Evolutionary conservation across 1,140 invertebrate genomes (phyloP), one percentile per base, ranked within the genome.

Genomic region (Heliconius eleuchia): DNA sequence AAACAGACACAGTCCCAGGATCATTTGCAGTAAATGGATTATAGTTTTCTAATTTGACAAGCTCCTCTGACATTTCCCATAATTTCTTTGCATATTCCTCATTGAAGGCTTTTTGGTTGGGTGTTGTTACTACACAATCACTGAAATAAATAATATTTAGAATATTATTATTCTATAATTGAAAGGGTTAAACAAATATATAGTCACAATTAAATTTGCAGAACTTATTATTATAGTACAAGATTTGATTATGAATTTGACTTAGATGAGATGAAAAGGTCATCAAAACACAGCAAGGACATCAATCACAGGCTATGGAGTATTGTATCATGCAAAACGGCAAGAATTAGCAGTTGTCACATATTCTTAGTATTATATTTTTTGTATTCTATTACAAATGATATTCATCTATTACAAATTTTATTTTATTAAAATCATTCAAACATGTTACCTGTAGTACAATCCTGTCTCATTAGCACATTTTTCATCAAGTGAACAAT

Each of bases 401-500:
- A 0, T 34, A 4, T 6, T 6, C 4, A 13, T 13, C 3, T 0
- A 0, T 46, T 46, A 4, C 8, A 46, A 46, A 46, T 13, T 46
- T 42, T 13, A 13, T 42, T 42, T 42, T 42, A 42, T 42, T 13
- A 13, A 42, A 13, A 42, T 46, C 42, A 46, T 46, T 46, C 9
- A 60, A 23, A 60, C n/a, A 27, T 1, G 4, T 30, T 94, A 95
- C 97, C 95, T 95, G 87, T 96, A 96, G 93, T 96, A 96, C 18
- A 96, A 85, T 80, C 97, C 97, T 84, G 96, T 96, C 87, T 96
- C 92, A 82, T 96, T 92, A 5, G 94, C 96, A 80, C 96, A 95
- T 76, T 95, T 94, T 82, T 97, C 96, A 88, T 97, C 96, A 1
- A 98, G 89, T 4, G 97, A 96, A 87, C 98, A 97, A 86, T 97